Conservation (phyloP, 2,888 invertebrate species). For the Apotomis turbidana region DNA sequence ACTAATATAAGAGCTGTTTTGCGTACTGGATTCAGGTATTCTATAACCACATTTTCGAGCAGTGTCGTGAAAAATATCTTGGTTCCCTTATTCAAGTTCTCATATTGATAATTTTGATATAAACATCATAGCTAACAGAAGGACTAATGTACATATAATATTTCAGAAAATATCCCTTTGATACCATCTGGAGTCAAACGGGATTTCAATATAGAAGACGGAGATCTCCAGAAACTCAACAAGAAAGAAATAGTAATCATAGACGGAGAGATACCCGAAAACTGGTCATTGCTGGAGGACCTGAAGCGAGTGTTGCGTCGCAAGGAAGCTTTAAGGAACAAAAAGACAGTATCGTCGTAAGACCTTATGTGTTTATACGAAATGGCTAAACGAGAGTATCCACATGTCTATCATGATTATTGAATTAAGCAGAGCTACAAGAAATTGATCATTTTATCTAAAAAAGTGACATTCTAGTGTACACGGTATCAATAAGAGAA, state of each 20-base stretch:
- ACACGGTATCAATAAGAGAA: conserved; percentile 62
- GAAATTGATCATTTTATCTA: conserved; percentile 68
- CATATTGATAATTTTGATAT: too few relatives aligned
- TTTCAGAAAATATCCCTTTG: too few relatives aligned
- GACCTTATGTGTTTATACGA: conserved; percentile 67
- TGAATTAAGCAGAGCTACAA: conserved; percentile 61
- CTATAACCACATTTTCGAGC: too few relatives aligned
- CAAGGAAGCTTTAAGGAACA: conserved; percentile 51
- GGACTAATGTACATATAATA: not conserved
- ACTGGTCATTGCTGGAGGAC: conserved; percentile 70
- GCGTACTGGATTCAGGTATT: too few relatives aligned
- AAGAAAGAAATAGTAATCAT: conserved; percentile 74
- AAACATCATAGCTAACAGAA: not conserved
- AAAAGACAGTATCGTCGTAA: conserved; percentile 56
- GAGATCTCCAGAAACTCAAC: conserved; percentile 58
- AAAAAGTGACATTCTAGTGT: conserved; percentile 62
- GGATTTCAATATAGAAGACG: too few relatives aligned
- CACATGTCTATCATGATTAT: conserved; percentile 52
- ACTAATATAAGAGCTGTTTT: too few relatives aligned
- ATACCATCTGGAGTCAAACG: too few relatives aligned
- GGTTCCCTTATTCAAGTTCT: too few relatives aligned
- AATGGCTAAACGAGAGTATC: conserved; percentile 61
- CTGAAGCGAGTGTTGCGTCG: conserved; percentile 63
- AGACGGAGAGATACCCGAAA: conserved; percentile 65
- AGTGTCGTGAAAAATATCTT: too few relatives aligned